These are phyloP conservation scores for Littorina saxatilis DNA, from an alignment of 1,140 invertebrate species.

Conservation along the genomic window DNA sequence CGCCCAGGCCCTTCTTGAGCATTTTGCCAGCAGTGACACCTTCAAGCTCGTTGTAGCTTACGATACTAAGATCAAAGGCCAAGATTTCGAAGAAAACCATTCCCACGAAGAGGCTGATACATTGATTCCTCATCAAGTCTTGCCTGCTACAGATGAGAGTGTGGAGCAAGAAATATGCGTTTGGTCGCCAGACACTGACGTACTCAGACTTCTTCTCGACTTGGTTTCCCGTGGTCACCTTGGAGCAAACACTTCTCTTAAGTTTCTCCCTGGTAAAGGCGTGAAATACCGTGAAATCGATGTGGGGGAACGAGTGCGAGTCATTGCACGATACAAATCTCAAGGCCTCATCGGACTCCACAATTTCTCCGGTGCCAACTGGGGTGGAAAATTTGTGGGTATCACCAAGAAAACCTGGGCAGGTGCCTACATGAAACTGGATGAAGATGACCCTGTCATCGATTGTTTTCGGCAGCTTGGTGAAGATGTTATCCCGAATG, in stretches of 20 bases:
- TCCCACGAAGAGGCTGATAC: slow-evolving; percentile 6
- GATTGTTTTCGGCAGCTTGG: neutral
- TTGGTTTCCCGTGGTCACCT: neutral
- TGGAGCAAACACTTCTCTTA: neutral
- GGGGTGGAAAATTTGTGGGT: neutral
- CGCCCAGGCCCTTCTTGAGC: neutral
- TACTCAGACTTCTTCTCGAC: neutral
- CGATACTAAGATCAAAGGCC: neutral
- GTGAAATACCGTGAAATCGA: neutral
- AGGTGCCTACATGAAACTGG: neutral
- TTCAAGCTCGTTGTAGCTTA: neutral
- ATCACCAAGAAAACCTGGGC: neutral
- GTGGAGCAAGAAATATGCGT: neutral
- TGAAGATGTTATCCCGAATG: neutral
- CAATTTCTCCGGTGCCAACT: neutral
- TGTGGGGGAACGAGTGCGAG: neutral
- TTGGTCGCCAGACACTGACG: neutral
- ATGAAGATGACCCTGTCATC: neutral
- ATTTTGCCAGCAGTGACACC: neutral
- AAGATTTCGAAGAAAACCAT: neutral
- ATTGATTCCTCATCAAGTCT: slow-evolving; percentile 14
- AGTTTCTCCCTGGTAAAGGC: neutral
- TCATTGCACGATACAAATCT: neutral
- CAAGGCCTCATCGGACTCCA: neutral
- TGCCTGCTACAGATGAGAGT: neutral